These are phyloP conservation scores for Calcarius ornatus DNA, from an alignment of 2,113 vertebrate genomes.

Conservation along the genomic window DNA sequence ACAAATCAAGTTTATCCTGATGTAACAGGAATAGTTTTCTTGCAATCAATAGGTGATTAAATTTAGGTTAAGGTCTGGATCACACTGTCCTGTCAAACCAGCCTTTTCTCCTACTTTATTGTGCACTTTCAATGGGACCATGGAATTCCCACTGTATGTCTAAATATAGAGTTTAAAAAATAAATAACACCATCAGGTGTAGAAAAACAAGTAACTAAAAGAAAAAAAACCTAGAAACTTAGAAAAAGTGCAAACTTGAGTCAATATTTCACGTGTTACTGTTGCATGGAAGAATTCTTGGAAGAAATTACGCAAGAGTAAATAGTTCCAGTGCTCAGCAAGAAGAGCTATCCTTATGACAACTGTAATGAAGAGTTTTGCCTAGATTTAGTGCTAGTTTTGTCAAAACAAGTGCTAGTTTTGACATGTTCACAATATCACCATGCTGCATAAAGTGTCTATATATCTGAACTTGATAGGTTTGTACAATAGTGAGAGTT, in stretches of 20 bases:
- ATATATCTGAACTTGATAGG: neutral
- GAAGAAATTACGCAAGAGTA: neutral
- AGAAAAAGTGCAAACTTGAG: neutral
- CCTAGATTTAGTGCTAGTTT: neutral
- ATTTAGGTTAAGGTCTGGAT: neutral
- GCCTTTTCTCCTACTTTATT: neutral
- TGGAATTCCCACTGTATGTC: neutral
- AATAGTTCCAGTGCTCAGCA: neutral
- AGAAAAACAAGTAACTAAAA: neutral
- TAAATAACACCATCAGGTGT: neutral
- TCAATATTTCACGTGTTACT: accelerated
- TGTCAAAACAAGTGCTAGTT: neutral
- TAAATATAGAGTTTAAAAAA: neutral
- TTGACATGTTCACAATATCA: neutral
- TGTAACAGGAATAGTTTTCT: neutral
- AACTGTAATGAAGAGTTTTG: neutral
- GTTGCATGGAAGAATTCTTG: neutral
- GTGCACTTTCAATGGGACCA: neutral
- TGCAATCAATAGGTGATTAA: neutral
- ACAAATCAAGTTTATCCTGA: neutral
- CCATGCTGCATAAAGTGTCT: neutral
- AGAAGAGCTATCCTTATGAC: neutral
- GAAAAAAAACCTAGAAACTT: neutral
- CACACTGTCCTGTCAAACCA: neutral
- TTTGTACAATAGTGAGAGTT: neutral